Conservation (phyloP, 2,888 invertebrate species). For the Mechanitis messenoides region DNA sequence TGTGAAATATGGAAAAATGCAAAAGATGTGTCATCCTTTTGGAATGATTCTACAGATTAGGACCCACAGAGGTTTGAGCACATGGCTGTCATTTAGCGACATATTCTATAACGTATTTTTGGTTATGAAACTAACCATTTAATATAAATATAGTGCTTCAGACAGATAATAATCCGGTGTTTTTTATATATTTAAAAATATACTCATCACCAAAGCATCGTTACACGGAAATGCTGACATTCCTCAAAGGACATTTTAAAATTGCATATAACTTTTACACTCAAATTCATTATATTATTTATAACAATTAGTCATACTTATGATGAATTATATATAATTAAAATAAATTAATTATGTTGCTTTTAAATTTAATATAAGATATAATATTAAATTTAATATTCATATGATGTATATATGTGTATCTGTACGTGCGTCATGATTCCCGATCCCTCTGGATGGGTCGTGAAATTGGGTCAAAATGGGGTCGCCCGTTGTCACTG, state of each 20-base stretch:
- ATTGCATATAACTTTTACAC: not conserved
- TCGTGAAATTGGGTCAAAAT: conserved; percentile 70
- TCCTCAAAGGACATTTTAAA: not conserved
- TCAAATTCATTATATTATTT: not conserved
- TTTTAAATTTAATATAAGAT: not conserved
- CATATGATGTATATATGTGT: conserved; percentile 6
- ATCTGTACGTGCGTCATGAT: conserved; percentile 52
- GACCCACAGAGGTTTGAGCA: too few relatives aligned
- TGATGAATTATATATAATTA: not conserved
- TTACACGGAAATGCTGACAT: not conserved
- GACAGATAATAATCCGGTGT: not conserved
- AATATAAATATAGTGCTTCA: not conserved
- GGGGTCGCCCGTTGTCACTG: conserved; percentile 72
- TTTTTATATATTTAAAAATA: not conserved
- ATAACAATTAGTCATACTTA: not conserved
- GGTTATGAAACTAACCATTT: not conserved
- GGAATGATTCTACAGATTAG: too few relatives aligned
- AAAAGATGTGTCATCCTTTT: too few relatives aligned
- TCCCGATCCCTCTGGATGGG: conserved; percentile 56
- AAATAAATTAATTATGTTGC: not conserved
- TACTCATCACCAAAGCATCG: not conserved
- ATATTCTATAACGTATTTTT: not conserved
- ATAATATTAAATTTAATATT: not conserved
- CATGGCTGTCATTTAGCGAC: too few relatives aligned
- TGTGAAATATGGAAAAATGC: too few relatives aligned